Evolutionary conservation across 2,888 invertebrate species (phyloP).

Genomic region (Antheraea assamensis): DNA sequence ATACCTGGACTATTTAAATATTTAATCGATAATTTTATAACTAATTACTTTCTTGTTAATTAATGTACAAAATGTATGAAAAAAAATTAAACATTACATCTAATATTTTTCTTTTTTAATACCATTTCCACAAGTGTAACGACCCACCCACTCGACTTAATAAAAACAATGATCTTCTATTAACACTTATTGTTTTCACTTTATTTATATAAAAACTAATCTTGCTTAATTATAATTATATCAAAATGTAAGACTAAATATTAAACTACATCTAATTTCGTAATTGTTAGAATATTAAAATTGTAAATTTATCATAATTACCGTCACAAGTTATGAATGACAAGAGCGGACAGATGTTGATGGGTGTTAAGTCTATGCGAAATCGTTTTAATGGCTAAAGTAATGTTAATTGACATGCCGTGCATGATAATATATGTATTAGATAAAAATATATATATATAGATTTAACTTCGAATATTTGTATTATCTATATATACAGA

Average conservation of each 20-base stretch:
- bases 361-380: too few relatives aligned
- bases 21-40: neutral
- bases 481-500: too few relatives aligned
- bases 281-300: neutral
- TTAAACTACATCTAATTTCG: too few relatives aligned
- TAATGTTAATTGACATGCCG: too few relatives aligned
- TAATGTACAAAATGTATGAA: too few relatives aligned
- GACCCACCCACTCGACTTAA: too few relatives aligned
- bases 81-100: neutral
- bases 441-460: too few relatives aligned
- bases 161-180: neutral
- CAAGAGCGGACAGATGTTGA: too few relatives aligned
- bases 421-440: too few relatives aligned
- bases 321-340: neutral
- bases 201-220: neutral
- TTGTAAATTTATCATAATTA: neutral
- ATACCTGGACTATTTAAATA: neutral
- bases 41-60: neutral
- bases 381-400: too few relatives aligned
- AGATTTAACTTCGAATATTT: too few relatives aligned
- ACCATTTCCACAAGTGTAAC: too few relatives aligned
- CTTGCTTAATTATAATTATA: neutral
- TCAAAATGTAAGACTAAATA: neutral
- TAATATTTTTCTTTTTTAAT: neutral
- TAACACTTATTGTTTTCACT: neutral